A percentile compares a stretch with the other conserved stretches of the same genome.
Conservation (phyloP, 2,888 invertebrate genomes). For the Dorcus hopei region DNA sequence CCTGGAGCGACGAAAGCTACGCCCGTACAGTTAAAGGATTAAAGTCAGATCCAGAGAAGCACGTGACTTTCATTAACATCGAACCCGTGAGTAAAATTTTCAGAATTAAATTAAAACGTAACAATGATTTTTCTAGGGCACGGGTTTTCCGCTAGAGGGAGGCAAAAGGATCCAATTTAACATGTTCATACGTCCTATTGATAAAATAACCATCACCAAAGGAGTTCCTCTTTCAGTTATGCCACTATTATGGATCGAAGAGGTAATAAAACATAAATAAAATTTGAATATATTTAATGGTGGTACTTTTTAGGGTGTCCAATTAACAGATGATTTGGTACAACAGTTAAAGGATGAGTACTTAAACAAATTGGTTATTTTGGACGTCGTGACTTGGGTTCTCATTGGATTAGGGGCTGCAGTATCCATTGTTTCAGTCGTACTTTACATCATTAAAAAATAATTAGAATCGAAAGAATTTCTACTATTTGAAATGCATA, state of each 20-base stretch:
- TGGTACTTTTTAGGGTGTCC: conserved; percentile 50
- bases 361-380: conserved; percentile 49
- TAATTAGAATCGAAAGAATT: no score
- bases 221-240: conserved; percentile 52
- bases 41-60: conserved; percentile 53
- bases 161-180: conserved; percentile 65
- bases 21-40: conserved; percentile 57
- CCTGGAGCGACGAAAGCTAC: conserved; percentile 58
- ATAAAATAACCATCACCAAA: conserved; percentile 50
- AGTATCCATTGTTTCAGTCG: conserved; percentile 3
- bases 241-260: conserved; percentile 65
- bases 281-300: not conserved
- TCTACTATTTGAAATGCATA: no score
- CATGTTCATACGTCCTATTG: conserved; percentile 56
- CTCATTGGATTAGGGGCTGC: conserved; percentile 48
- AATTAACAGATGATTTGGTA: conserved; percentile 54
- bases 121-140: conserved; percentile 48
- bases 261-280: conserved; percentile 48
- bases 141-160: conserved; percentile 59
- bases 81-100: conserved; percentile 59
- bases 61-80: conserved; percentile 63
- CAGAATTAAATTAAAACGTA: not conserved
- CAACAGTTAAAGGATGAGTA: conserved; percentile 52
- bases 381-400: conserved; percentile 55
- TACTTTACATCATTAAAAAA: no score